Percentiles rank a stretch among this genome's conserved stretches.
phyloP scores from a whole-genome alignment of 2,888 invertebrate species.

The Leucania comma region DNA sequence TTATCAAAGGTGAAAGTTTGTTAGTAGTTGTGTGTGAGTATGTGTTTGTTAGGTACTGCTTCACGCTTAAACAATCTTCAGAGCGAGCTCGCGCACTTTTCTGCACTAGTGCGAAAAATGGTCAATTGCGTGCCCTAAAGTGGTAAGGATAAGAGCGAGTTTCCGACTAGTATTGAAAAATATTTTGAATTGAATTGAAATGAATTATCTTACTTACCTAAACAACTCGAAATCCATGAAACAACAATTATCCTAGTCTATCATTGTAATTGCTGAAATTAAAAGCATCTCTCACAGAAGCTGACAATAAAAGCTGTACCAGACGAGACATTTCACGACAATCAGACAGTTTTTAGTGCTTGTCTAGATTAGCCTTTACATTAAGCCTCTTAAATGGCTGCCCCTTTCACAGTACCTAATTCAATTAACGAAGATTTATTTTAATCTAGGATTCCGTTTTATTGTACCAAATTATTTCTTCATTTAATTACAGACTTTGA shows the following conservation, averaged over 20 bases:
- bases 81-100: too few species aligned
- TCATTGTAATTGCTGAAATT: slow-evolving; percentile 28
- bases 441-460: slow-evolving; percentile 27
- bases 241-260: neutral
- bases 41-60: too few species aligned
- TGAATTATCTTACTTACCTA: too few species aligned
- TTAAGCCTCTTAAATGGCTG: slow-evolving; percentile 44
- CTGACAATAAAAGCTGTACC: slow-evolving; percentile 36
- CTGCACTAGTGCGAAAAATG: too few species aligned
- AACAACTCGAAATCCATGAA: neutral
- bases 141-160: too few species aligned
- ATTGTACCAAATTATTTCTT: slow-evolving; percentile 30
- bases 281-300: slow-evolving; percentile 7
- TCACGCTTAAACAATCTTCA: too few species aligned
- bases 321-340: slow-evolving; percentile 37
- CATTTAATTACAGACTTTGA: neutral
- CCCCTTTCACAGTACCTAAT: slow-evolving; percentile 40
- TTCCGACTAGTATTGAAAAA: too few species aligned
- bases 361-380: slow-evolving; percentile 44
- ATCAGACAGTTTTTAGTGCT: slow-evolving; percentile 58
- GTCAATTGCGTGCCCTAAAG: too few species aligned
- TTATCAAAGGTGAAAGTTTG: too few species aligned
- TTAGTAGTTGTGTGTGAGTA: too few species aligned
- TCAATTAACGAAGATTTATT: slow-evolving; percentile 34
- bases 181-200: too few species aligned